Evolutionary conservation across 1,140 invertebrate species (phyloP).

Genomic region (Cydia pomonella): DNA sequence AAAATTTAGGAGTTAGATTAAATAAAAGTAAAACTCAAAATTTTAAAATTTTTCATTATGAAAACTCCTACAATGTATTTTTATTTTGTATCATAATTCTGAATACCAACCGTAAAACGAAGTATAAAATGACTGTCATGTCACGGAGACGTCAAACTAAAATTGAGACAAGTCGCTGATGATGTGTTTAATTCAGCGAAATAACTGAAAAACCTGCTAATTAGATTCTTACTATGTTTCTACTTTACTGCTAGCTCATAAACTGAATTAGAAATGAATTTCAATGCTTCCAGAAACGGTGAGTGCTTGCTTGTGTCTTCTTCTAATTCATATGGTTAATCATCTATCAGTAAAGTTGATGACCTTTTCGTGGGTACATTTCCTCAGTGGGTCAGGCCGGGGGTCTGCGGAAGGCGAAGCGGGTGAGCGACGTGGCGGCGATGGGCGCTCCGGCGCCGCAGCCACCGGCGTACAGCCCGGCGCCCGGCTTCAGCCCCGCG

Average conservation of each 20-base stretch:
- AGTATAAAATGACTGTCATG: constrained; percentile 25
- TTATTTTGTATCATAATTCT: neutral
- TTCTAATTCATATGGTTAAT: neutral
- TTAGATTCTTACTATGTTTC: constrained; percentile 57
- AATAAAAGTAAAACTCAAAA: too few species aligned
- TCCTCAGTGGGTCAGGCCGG: constrained; percentile 56
- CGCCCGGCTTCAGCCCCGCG: constrained; percentile 49
- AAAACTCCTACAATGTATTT: neutral
- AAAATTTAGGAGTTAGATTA: neutral
- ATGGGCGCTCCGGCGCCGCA: constrained; percentile 79
- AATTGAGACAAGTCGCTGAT: constrained; percentile 59
- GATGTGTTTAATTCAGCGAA: constrained; percentile 67
- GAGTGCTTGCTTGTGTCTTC: constrained; percentile 32
- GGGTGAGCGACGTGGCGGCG: constrained; percentile 84
- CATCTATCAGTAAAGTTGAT: neutral
- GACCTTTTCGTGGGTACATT: neutral
- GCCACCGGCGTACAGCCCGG: constrained; percentile 44
- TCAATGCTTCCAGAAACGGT: constrained; percentile 76
- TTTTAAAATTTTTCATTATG: neutral
- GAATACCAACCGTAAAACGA: neutral
- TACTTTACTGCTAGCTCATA: constrained; percentile 42
- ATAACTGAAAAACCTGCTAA: constrained; percentile 52
- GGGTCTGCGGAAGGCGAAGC: constrained; percentile 81
- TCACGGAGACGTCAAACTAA: constrained; percentile 44
- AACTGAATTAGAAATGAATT: constrained; percentile 62